A percentile compares a stretch with the other conserved stretches of the same genome.
phyloP scores from a whole-genome alignment of 2,888 invertebrate genomes.

The Ferdinandea cuprea region DNA sequence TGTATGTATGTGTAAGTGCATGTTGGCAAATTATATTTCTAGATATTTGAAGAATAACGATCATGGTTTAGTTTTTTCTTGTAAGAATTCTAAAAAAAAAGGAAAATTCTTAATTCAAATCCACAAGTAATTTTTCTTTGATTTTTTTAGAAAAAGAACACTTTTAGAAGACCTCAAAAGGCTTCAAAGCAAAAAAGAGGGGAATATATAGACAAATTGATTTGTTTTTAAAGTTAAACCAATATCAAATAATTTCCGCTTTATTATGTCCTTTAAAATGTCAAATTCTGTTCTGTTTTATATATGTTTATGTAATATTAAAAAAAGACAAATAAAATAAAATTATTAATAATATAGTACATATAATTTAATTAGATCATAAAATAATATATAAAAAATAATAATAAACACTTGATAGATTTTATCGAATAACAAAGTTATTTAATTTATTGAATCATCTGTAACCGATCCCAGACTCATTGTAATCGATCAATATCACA shows the following conservation, averaged over 20 bases:
- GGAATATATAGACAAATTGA: too few species aligned
- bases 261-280: not conserved
- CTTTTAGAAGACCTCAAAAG: too few species aligned
- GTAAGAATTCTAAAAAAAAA: too few species aligned
- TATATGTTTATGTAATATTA: constrained; percentile 9
- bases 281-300: constrained; percentile 1
- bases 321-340: constrained; percentile 28
- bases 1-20: too few species aligned
- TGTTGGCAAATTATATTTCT: too few species aligned
- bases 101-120: too few species aligned
- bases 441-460: constrained; percentile 12
- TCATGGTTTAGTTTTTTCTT: too few species aligned
- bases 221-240: too few species aligned
- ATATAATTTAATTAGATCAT: constrained; percentile 44
- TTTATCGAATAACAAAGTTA: constrained; percentile 22
- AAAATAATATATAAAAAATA: constrained; percentile 14
- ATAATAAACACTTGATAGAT: constrained; percentile 12
- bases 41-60: too few species aligned
- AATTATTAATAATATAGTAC: constrained; percentile 12
- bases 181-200: too few species aligned
- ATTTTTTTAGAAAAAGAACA: too few species aligned
- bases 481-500: constrained; percentile 31
- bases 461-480: constrained; percentile 1
- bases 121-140: too few species aligned
- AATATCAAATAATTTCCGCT: not conserved